Conservation (phyloP, 2,888 invertebrate species). For the Tuberolachnus salignus region DNA sequence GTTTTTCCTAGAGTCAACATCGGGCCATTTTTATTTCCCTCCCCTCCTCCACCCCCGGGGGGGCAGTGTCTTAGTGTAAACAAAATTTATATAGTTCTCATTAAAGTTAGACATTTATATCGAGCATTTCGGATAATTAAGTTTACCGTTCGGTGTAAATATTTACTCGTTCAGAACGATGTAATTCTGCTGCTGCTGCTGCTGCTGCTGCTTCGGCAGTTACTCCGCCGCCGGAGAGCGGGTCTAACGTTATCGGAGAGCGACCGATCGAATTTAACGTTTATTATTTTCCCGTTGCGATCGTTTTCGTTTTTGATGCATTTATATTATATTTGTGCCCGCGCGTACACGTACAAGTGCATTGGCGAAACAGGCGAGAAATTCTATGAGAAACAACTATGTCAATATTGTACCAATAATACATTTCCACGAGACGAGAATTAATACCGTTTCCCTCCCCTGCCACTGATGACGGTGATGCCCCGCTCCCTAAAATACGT, state of each 20-base stretch:
- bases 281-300: neutral
- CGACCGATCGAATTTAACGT: conserved; percentile 14
- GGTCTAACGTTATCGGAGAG: neutral
- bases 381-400: conserved; percentile 10
- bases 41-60: too few species aligned
- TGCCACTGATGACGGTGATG: too few species aligned
- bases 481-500: too few species aligned
- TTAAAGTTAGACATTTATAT: neutral
- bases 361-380: neutral
- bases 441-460: too few species aligned
- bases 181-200: neutral
- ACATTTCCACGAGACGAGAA: too few species aligned
- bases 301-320: conserved; percentile 27
- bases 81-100: neutral
- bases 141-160: conserved; percentile 22
- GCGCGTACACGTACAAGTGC: neutral
- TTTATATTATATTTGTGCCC: neutral
- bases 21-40: too few species aligned
- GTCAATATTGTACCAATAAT: too few species aligned
- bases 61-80: neutral
- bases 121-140: conserved; percentile 8
- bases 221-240: too few species aligned
- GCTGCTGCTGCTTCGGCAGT: neutral
- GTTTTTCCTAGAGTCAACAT: too few species aligned
- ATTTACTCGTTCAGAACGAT: conserved; percentile 8